Evolutionary conservation across 2,113 vertebrate species (phyloP).

Genomic region (Macquaria ambigua): DNA sequence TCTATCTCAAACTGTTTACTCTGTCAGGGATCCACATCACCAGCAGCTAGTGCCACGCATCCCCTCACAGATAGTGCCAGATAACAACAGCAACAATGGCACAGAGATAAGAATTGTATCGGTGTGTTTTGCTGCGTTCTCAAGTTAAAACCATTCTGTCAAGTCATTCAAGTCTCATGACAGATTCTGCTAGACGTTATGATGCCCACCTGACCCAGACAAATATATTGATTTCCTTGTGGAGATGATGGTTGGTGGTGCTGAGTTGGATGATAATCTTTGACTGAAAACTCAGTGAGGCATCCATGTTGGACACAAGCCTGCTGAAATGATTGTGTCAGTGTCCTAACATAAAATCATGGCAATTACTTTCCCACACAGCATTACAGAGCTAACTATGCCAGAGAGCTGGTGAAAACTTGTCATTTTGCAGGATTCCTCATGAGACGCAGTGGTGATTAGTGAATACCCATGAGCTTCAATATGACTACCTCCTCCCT

Average conservation of each 20-base stretch:
- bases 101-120: constrained; percentile 47
- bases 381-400: constrained; percentile 27
- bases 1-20: constrained; percentile 59
- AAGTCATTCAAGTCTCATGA: constrained; percentile 18
- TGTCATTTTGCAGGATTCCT: constrained; percentile 62
- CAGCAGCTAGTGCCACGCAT: constrained; percentile 42
- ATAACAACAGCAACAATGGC: constrained; percentile 51
- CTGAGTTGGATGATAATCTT: constrained; percentile 28
- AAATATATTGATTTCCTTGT: constrained; percentile 50
- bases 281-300: constrained; percentile 28
- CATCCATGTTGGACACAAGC: constrained; percentile 40
- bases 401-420: constrained; percentile 52
- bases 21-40: constrained; percentile 58
- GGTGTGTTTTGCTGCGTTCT: constrained; percentile 27
- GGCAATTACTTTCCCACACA: constrained; percentile 60
- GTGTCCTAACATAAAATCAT: constrained; percentile 34
- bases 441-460: constrained; percentile 61
- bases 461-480: constrained; percentile 67
- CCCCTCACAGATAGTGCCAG: constrained; percentile 30
- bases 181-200: constrained; percentile 22
- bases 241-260: constrained; percentile 15
- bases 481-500: constrained; percentile 59
- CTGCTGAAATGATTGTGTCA: constrained; percentile 24
- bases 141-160: constrained; percentile 27
- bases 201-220: constrained; percentile 33